phyloP scores from a whole-genome alignment of 2,888 invertebrate species.

The Troides oblongomaculatus region DNA sequence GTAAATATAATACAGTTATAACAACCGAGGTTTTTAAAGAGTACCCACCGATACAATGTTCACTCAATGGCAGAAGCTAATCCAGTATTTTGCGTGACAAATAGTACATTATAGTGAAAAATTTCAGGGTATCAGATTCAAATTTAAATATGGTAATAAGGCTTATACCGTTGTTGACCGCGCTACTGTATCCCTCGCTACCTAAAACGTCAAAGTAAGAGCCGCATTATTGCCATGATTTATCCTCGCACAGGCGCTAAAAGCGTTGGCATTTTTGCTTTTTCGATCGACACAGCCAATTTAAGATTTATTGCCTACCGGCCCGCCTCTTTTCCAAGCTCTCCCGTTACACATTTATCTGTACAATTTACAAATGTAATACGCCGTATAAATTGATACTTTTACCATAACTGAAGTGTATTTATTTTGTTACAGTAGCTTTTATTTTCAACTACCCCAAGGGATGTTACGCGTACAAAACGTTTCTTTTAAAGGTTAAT shows the following conservation, averaged over 20 bases:
- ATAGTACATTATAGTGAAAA: background rate
- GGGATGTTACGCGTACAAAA: background rate
- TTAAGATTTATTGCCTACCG: slow-evolving; percentile 33
- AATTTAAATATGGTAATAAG: background rate
- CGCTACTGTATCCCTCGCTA: background rate
- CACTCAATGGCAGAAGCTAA: no score
- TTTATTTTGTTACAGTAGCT: background rate
- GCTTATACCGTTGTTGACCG: background rate
- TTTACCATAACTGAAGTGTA: background rate
- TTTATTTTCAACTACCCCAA: background rate
- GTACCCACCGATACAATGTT: no score
- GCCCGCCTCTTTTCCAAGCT: background rate
- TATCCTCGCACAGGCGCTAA: slow-evolving; percentile 26
- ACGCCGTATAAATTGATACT: slow-evolving; percentile 22
- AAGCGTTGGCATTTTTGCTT: slow-evolving; percentile 30
- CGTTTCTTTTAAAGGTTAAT: background rate
- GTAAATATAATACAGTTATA: no score
- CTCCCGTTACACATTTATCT: slow-evolving; percentile 8
- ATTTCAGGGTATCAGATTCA: slow-evolving; percentile 1
- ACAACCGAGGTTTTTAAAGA: no score
- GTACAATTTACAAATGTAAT: slow-evolving; percentile 28
- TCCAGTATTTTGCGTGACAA: background rate
- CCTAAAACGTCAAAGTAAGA: slow-evolving; percentile 14
- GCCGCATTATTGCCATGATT: slow-evolving; percentile 28
- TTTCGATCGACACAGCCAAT: slow-evolving; percentile 29